Conservation (phyloP, 2,888 invertebrate species). For the Lochmaea crataegi region DNA sequence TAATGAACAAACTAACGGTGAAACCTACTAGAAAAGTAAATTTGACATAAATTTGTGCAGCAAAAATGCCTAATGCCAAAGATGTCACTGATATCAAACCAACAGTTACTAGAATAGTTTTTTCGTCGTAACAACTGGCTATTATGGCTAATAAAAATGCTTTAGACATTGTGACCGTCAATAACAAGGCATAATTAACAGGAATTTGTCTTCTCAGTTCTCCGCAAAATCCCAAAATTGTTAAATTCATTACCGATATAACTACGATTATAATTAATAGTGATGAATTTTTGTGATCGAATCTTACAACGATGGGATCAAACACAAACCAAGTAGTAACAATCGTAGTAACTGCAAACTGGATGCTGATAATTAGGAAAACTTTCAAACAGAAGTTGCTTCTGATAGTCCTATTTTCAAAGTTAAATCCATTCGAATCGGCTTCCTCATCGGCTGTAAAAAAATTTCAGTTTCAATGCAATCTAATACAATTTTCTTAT, state of each 20-base stretch:
- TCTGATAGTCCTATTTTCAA: neutral
- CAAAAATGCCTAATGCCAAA: slow-evolving; percentile 85
- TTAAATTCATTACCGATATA: slow-evolving; percentile 73
- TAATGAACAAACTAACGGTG: slow-evolving; percentile 60
- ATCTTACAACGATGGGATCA: neutral
- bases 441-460: neutral
- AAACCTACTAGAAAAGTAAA: slow-evolving; percentile 85
- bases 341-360: neutral
- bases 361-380: neutral
- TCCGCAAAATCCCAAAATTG: slow-evolving; percentile 86
- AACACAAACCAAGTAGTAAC: neutral
- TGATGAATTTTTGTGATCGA: neutral
- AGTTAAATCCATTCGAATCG: slow-evolving; percentile 6
- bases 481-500: no score
- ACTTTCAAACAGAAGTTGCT: neutral
- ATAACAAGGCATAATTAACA: slow-evolving; percentile 86
- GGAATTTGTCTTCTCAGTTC: slow-evolving; percentile 84
- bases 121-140: slow-evolving; percentile 70
- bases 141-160: slow-evolving; percentile 80
- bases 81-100: slow-evolving; percentile 86
- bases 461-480: neutral
- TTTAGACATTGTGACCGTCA: slow-evolving; percentile 83
- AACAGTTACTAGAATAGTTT: neutral
- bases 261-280: slow-evolving; percentile 29
- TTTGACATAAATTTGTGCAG: slow-evolving; percentile 90